Conservation (phyloP, 2,888 invertebrate genomes). For the Rhogogaster chlorosoma region DNA sequence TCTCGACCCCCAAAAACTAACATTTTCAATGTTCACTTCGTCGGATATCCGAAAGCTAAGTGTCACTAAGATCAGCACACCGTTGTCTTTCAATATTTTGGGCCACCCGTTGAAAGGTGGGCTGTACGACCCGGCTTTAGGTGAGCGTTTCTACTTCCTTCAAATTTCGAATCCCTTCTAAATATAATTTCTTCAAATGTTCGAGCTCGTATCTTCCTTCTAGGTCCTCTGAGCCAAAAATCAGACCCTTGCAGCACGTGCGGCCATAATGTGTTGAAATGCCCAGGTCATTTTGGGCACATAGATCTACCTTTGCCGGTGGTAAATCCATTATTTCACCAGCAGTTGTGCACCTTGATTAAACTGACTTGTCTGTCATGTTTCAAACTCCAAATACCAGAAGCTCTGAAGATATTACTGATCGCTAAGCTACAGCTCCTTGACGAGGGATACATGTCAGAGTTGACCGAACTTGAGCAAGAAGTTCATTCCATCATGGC, state of each 20-base stretch:
- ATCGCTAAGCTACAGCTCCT: constrained; percentile 86
- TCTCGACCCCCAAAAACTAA: constrained; percentile 73
- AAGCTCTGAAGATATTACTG: constrained; percentile 81
- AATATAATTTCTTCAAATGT: background rate
- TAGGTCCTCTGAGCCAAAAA: constrained; percentile 82
- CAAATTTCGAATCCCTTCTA: background rate
- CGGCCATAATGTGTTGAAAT: constrained; percentile 82
- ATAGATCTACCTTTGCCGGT: constrained; percentile 94
- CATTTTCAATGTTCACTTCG: constrained; percentile 87
- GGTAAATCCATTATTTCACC: constrained; percentile 94
- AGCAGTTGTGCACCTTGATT: constrained; percentile 84
- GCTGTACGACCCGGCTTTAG: constrained; percentile 93
- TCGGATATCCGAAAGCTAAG: constrained; percentile 90
- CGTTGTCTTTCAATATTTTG: constrained; percentile 88
- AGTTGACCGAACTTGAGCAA: constrained; percentile 85
- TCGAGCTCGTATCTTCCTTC: constrained; percentile 43
- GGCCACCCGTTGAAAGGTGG: constrained; percentile 92
- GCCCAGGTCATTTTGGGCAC: constrained; percentile 97
- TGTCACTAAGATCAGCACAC: constrained; percentile 89
- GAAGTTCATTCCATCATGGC: constrained; percentile 71
- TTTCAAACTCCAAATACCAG: constrained; percentile 84
- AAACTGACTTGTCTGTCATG: constrained; percentile 87
- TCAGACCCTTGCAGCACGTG: constrained; percentile 91
- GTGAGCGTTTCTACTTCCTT: constrained; percentile 74
- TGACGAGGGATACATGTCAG: constrained; percentile 86